These are phyloP conservation scores for Ataeniobius toweri DNA, from an alignment of 2,797 vertebrate species.

Conservation along the genomic window DNA sequence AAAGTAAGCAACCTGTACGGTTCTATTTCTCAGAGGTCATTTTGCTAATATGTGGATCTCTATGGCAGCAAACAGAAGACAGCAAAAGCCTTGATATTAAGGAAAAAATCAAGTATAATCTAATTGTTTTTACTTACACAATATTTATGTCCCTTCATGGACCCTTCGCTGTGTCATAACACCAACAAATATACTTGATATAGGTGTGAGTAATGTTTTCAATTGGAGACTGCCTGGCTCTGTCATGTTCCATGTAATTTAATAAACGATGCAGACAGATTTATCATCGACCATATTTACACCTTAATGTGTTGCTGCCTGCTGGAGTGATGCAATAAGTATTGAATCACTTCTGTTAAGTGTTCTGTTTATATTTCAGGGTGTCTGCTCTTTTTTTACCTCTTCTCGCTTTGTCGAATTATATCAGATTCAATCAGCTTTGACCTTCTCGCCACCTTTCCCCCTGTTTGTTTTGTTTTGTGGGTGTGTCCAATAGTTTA, in stretches of 20 bases:
- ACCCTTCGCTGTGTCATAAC: background rate
- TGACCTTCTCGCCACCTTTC: conserved; percentile 16
- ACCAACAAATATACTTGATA: conserved; percentile 18
- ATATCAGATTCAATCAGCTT: conserved; percentile 55
- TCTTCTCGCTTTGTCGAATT: conserved; percentile 46
- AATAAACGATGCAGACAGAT: conserved; percentile 63
- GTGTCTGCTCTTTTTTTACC: conserved; percentile 17
- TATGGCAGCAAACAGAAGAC: background rate
- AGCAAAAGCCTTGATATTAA: background rate
- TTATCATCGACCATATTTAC: conserved; percentile 60
- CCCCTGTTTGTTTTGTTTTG: conserved; percentile 44
- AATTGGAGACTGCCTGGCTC: conserved; percentile 29
- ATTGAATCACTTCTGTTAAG: conserved; percentile 54
- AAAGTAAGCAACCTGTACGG: background rate
- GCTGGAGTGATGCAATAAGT: conserved; percentile 48
- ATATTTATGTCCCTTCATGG: conserved; percentile 36
- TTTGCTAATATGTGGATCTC: background rate
- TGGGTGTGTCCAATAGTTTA: conserved; percentile 43
- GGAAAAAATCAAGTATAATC: conserved; percentile 12
- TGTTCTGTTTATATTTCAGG: conserved; percentile 51
- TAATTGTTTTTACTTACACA: conserved; percentile 16
- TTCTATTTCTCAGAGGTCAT: background rate
- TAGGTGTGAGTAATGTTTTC: conserved; percentile 50
- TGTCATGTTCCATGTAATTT: conserved; percentile 51
- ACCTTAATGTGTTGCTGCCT: conserved; percentile 45